Percentiles rank a stretch among this genome's conserved stretches.
These are phyloP conservation scores for Cynopterus brachyotis DNA, from an alignment of 2,113 vertebrate species.

Conservation along the genomic window DNA sequence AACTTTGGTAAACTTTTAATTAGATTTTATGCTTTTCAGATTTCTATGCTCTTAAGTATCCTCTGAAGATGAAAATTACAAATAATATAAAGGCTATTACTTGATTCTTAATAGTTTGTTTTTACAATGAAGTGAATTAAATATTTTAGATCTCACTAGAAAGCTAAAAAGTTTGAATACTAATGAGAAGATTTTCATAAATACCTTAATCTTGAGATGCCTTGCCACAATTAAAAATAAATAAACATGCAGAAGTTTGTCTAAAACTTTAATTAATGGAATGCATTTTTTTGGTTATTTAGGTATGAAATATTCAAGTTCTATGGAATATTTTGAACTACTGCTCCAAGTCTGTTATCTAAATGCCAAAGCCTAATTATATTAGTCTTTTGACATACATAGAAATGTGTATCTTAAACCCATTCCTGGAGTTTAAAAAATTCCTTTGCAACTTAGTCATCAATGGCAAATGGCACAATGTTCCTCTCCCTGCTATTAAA, in stretches of 20 bases:
- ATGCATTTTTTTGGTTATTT: not conserved
- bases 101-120: conserved; percentile 59
- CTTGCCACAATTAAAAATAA: conserved; percentile 51
- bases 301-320: not conserved
- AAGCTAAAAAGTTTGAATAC: conserved; percentile 56
- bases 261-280: not conserved
- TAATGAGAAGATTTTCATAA: conserved; percentile 60
- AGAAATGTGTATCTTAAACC: not conserved
- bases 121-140: conserved; percentile 72
- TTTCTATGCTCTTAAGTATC: conserved; percentile 13
- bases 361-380: not conserved
- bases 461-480: not conserved
- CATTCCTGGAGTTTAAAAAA: not conserved
- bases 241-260: conserved; percentile 15
- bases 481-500: not conserved
- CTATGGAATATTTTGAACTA: not conserved
- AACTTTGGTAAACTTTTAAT: conserved; percentile 67
- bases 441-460: conserved; percentile 10
- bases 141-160: conserved; percentile 63
- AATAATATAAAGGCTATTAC: conserved; percentile 36
- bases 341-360: conserved; percentile 11
- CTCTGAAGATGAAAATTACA: conserved; percentile 45
- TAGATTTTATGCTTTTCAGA: conserved; percentile 41
- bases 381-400: not conserved
- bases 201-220: conserved; percentile 60